Evolutionary conservation across 2,797 vertebrate species (phyloP), one percentile per base, ranked within the genome.

Genomic region (Cyclura pinguis): DNA sequence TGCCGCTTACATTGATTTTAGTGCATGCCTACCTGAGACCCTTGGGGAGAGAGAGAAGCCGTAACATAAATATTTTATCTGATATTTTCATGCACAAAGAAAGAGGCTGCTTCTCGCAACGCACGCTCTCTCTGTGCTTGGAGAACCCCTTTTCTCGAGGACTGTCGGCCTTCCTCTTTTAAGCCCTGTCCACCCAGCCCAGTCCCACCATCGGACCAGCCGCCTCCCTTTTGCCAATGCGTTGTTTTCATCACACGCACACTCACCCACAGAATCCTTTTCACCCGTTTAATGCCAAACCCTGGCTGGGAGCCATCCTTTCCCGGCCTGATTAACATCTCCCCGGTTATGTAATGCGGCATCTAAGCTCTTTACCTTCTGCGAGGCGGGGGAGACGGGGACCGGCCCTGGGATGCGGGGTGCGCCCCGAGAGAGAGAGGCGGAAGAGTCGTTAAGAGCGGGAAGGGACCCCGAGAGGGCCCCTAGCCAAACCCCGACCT

Each of bases 251-350:
- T 22, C 20, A 18, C 14, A 59, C 18, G 22, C 59, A 59, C 59
- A 59, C 57, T 18, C 59, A 59, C 59, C 6, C 59, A 62, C 16
- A 18, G 14, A n/a, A 88, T 89, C 92, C 94, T 91, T 90, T 14
- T 88, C 88, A 88, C 87, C 72, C 1, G 86, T 80, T 85, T 95
- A 92, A 94, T 96, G 94, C 96, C 91, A 32, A 55, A 27, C 6
- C 1, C 55, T 96, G 96, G 96, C 94, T 9, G 24, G 50, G 88
- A 74, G 94, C 94, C 95, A 95, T 89, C 6, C 2, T 76, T 76
- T 2, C 92, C 91, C 82, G 0, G 6, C 35, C 64, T 80, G 90
- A 90, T 76, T 90, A 91, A 85, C 91, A 72, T 92, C 89, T 38
- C 59, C 67, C 92, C 16, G 12, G 62, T 95, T 94, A 95, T 38